Evolutionary conservation across 2,113 vertebrate species (phyloP).

Genomic region (Diadophis punctatus): DNA sequence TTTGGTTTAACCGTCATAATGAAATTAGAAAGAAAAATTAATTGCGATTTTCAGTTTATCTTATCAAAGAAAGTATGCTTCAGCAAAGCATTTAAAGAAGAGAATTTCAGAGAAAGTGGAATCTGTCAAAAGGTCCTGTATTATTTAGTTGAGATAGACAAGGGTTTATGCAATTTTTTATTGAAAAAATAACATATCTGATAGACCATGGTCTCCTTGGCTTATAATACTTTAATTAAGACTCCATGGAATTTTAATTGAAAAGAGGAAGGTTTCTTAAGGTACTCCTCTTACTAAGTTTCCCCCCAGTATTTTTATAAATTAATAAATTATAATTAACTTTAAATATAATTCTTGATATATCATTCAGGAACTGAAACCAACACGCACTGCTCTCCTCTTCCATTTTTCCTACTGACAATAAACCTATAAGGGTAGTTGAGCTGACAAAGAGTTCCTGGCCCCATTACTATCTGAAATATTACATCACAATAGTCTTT

Average conservation of each 20-base stretch:
- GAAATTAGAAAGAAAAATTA: not conserved
- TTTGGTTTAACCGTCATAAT: not conserved
- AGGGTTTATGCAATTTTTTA: not conserved
- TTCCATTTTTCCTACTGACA: not conserved
- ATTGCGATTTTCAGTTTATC: not conserved
- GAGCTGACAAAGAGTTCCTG: not conserved
- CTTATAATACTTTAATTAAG: not conserved
- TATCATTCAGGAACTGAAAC: not conserved
- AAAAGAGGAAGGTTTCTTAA: not conserved
- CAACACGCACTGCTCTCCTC: not conserved
- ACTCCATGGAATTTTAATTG: not conserved
- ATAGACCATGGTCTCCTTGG: not conserved
- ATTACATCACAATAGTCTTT: not conserved
- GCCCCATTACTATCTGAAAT: not conserved
- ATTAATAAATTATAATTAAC: not conserved
- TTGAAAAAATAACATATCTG: not conserved
- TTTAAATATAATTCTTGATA: not conserved
- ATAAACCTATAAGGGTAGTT: not conserved
- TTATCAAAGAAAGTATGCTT: not conserved
- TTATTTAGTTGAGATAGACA: not conserved
- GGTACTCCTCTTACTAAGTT: not conserved
- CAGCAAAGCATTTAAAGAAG: not conserved
- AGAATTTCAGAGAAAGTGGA: not conserved
- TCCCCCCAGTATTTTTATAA: not conserved
- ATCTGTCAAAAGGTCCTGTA: not conserved